phyloP scores from a whole-genome alignment of 1,140 invertebrate species.

The Pseudomyrmex pallidus region DNA sequence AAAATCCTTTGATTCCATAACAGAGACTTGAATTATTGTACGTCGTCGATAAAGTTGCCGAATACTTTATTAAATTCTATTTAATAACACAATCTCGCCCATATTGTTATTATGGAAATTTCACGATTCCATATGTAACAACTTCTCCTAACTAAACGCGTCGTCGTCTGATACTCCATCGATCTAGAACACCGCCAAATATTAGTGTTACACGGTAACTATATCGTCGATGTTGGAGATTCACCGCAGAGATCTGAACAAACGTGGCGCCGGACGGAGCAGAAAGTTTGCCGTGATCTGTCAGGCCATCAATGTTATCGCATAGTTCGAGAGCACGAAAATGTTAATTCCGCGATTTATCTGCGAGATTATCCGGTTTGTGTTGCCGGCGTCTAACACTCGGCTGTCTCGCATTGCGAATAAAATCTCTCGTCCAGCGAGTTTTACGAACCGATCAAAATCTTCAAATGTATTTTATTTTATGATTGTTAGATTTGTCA shows the following conservation, averaged over 20 bases:
- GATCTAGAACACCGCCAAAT: constrained; percentile 4
- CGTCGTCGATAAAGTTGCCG: background rate
- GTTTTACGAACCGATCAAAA: background rate
- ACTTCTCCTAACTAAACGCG: background rate
- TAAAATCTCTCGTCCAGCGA: background rate
- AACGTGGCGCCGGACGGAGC: background rate
- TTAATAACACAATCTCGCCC: background rate
- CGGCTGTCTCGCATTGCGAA: background rate
- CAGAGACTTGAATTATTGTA: no score
- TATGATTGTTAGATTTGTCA: no score
- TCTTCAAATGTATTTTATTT: background rate
- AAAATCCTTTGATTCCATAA: no score
- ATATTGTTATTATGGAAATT: no score
- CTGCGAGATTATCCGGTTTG: constrained; percentile 10
- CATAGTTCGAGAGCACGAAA: constrained; percentile 15
- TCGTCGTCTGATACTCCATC: background rate
- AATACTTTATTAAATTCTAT: background rate
- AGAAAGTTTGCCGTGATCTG: constrained; percentile 17
- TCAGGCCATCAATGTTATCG: constrained; percentile 38
- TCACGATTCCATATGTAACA: background rate
- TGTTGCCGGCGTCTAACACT: background rate
- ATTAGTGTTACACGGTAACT: constrained; percentile 29
- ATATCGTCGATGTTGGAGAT: constrained; percentile 11
- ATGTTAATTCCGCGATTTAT: constrained; percentile 39
- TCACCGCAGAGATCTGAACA: constrained; percentile 4